phyloP scores from a whole-genome alignment of 2,113 vertebrate species.

The Triplophysa dalaica region DNA sequence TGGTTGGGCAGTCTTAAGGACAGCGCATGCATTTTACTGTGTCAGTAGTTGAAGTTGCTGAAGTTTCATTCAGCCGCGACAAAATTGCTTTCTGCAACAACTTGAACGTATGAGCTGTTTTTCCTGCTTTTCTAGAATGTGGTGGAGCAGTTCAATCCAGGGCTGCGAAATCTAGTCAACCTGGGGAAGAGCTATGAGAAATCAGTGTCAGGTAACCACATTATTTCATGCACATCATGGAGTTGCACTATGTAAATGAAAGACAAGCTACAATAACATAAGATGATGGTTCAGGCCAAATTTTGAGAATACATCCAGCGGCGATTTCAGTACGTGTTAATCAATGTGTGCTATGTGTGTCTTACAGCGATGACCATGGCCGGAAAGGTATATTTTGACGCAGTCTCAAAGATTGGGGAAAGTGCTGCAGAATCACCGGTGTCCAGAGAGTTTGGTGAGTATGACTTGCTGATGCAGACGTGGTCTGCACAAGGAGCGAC shows the following conservation, averaged over 20 bases:
- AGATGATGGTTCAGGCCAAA: no score
- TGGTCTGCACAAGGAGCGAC: background rate
- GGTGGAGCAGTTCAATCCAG: slow-evolving; percentile 97
- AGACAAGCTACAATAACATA: background rate
- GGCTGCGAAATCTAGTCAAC: slow-evolving; percentile 92
- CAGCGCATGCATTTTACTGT: background rate
- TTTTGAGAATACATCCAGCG: background rate
- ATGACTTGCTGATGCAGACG: background rate
- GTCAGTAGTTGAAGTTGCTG: background rate
- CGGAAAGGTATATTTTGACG: slow-evolving; percentile 91
- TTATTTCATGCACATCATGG: background rate
- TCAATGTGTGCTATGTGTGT: slow-evolving; percentile 42
- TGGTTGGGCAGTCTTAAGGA: background rate
- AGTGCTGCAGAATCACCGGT: slow-evolving; percentile 87
- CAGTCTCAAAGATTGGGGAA: slow-evolving; percentile 91
- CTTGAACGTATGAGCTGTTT: background rate
- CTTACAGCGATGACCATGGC: slow-evolving; percentile 85
- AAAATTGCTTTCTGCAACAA: background rate
- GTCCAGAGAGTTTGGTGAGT: slow-evolving; percentile 93
- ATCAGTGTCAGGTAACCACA: slow-evolving; percentile 85
- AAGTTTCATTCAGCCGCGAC: background rate
- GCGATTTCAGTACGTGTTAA: slow-evolving; percentile 4
- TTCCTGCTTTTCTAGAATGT: slow-evolving; percentile 83
- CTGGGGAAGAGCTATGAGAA: slow-evolving; percentile 97
- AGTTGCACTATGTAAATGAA: background rate